phyloP scores from a whole-genome alignment of 2,797 vertebrate genomes.

The Acrossocheilus fasciatus region DNA sequence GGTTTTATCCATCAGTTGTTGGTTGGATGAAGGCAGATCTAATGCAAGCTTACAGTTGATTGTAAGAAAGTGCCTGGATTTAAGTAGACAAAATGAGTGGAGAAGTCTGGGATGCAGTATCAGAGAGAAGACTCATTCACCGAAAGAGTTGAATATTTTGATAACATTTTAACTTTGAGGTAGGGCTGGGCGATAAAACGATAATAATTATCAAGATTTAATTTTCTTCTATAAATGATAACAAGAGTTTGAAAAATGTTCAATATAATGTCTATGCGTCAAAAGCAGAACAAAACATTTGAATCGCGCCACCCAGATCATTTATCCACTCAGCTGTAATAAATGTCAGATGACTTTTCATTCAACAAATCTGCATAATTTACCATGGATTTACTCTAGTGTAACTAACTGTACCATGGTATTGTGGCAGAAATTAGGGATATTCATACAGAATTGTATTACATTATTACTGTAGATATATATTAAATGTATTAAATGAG shows the following conservation, averaged over 20 bases:
- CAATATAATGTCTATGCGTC: neutral
- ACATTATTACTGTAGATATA: too few species aligned
- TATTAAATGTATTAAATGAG: too few species aligned
- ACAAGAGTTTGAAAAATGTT: neutral
- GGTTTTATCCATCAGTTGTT: neutral
- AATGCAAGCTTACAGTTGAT: neutral
- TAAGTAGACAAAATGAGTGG: neutral
- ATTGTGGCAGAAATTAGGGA: too few species aligned
- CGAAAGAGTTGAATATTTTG: neutral
- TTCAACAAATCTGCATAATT: too few species aligned
- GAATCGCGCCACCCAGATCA: neutral
- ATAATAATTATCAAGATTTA: neutral
- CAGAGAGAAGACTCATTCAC: neutral
- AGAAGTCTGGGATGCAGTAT: neutral
- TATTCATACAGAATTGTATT: too few species aligned
- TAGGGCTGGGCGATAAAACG: neutral
- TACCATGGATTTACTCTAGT: too few species aligned
- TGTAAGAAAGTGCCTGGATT: neutral
- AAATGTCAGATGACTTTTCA: too few species aligned
- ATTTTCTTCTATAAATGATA: neutral
- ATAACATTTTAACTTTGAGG: neutral
- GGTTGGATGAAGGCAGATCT: neutral
- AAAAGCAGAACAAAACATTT: neutral
- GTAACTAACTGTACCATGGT: too few species aligned
- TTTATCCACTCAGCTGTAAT: neutral